phyloP scores from a whole-genome alignment of 2,888 invertebrate genomes.

The Diarsia mendica region DNA sequence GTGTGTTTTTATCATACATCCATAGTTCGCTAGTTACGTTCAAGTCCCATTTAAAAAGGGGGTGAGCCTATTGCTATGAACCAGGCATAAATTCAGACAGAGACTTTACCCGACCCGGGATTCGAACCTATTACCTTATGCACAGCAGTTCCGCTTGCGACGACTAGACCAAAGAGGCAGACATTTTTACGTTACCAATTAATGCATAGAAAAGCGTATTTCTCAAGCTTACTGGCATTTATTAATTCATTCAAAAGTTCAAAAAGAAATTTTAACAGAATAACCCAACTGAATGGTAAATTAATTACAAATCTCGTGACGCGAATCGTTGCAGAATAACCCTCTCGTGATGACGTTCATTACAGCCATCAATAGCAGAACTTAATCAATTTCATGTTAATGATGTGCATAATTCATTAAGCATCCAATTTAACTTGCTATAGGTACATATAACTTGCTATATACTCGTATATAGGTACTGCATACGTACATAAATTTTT shows the following conservation, averaged over 20 bases:
- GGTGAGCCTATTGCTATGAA: too few species aligned
- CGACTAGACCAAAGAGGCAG: too few species aligned
- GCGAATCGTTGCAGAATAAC: slow-evolving; percentile 30
- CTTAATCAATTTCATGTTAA: slow-evolving; percentile 30
- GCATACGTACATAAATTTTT: too few species aligned
- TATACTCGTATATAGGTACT: too few species aligned
- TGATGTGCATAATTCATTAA: slow-evolving; percentile 18
- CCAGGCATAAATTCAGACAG: too few species aligned
- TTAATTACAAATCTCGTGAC: slow-evolving; percentile 36
- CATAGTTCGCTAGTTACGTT: too few species aligned
- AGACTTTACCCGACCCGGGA: too few species aligned
- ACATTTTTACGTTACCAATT: background rate
- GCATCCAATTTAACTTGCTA: background rate
- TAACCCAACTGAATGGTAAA: slow-evolving; percentile 3
- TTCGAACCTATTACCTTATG: too few species aligned
- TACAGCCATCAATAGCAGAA: slow-evolving; percentile 28
- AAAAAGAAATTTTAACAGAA: slow-evolving; percentile 15
- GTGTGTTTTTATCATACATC: too few species aligned
- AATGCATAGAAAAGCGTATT: background rate
- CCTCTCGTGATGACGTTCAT: slow-evolving; percentile 25
- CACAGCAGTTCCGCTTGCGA: too few species aligned
- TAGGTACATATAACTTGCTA: too few species aligned
- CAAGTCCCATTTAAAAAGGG: too few species aligned
- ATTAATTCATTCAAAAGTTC: background rate
- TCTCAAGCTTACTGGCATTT: background rate